Base-by-base conservation (phyloP, 2,113 vertebrate species). In the Lynx canadensis region DNA sequence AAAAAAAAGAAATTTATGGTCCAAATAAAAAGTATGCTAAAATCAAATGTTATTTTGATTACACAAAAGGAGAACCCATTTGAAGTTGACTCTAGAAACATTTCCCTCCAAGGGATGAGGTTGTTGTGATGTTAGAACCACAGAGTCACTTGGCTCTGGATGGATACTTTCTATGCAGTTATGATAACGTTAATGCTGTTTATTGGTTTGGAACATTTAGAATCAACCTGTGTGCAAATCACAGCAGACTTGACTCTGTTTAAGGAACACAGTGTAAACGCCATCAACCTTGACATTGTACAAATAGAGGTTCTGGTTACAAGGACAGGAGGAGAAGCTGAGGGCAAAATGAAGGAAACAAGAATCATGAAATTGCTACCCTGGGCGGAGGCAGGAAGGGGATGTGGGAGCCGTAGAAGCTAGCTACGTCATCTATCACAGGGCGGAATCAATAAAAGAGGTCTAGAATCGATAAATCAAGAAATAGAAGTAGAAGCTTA, bases 401-500 rank as follows among this genome's bases (percentile, higher is more conserved):
- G 55, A 81, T 31, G 48, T 60, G 50, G 80, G 60, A 87, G 74
- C 50, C 15, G 1, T 1, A 7, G 19, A 36, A 66, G 50, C 29
- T 31, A 87, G 80, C 74, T 14, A 57, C 73, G n/a, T 71, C 45
- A 19, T 87, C 66, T 65, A 1, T 81, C 94, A 89, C 41, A 57
- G 73, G 41, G 41, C 21, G 60, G 91, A 71, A 78, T 94, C 93
- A 50, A 78, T 91, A 92, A 73, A 90, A 3, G 65, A 93, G 92
- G 74, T 57, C 79, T 85, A 38, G 33, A 95, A 73, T 73, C 18
- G 6, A 65, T 69, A 91, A 84, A 41, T 52, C 81, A 25, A 89
- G 82, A 88, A 91, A 76, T 6, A 88, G 65, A 91, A 71, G n/a
- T 11, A 73, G 79, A 50, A 76, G 41, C 36, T 85, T 66, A 41